These are phyloP conservation scores for Zelleria hepariella DNA, from an alignment of 2,888 invertebrate genomes.

Conservation along the genomic window DNA sequence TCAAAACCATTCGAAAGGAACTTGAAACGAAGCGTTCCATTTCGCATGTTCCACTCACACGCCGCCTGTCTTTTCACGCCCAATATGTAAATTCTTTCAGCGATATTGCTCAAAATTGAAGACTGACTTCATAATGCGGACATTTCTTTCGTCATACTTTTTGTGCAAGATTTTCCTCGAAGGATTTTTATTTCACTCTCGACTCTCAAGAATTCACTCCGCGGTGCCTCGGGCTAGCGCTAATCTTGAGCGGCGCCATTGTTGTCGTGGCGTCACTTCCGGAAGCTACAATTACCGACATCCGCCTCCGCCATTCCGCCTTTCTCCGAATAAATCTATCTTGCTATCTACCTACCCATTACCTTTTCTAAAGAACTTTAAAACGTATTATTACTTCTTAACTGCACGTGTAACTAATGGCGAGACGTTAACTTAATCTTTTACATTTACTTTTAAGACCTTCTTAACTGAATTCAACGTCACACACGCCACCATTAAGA, in stretches of 20 bases:
- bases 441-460: slow-evolving; percentile 16
- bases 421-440: slow-evolving; percentile 24
- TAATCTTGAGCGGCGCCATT: slow-evolving; percentile 28
- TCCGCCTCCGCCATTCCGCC: not conserved
- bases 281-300: slow-evolving; percentile 12
- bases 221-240: slow-evolving; percentile 6
- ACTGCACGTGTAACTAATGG: slow-evolving; percentile 27
- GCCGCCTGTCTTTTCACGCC: not conserved
- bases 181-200: not conserved
- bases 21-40: not conserved
- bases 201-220: not conserved
- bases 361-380: not conserved
- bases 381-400: slow-evolving; percentile 1
- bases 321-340: not conserved
- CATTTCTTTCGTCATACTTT: not conserved
- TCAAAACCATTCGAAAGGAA: not conserved
- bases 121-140: not conserved
- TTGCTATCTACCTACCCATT: not conserved
- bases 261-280: slow-evolving; percentile 38
- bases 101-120: not conserved
- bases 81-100: not conserved
- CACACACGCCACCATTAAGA: slow-evolving; percentile 5
- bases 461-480: slow-evolving; percentile 26
- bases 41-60: not conserved
- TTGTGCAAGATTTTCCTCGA: not conserved